Evolutionary conservation across 2,888 invertebrate genomes (phyloP).

Genomic region (Oligia latruncula): DNA sequence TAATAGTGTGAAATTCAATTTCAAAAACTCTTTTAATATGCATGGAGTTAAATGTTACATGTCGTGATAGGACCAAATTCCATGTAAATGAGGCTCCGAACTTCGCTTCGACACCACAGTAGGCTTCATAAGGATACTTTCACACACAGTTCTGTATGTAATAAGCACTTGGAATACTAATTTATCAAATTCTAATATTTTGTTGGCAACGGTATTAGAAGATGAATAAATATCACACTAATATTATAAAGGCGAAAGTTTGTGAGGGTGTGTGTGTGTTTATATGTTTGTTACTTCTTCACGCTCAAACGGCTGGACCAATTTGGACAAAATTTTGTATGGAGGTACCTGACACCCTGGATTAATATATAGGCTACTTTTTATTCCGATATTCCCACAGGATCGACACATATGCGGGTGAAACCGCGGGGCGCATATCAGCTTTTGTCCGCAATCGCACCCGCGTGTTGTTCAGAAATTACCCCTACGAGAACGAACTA

Average conservation of each 20-base stretch:
- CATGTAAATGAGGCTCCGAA: constrained; percentile 60
- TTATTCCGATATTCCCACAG: too few species aligned
- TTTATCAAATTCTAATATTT: constrained; percentile 34
- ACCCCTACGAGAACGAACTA: neutral
- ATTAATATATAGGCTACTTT: too few species aligned
- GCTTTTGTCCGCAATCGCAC: neutral
- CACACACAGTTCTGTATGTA: constrained; percentile 19
- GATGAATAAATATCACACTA: too few species aligned
- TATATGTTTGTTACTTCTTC: too few species aligned
- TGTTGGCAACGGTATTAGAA: neutral
- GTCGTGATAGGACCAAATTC: constrained; percentile 53
- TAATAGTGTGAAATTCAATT: constrained; percentile 57
- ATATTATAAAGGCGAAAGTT: too few species aligned
- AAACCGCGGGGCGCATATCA: too few species aligned
- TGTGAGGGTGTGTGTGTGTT: too few species aligned
- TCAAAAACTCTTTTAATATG: constrained; percentile 59
- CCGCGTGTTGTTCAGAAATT: neutral
- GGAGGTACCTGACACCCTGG: too few species aligned
- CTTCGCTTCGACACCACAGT: constrained; percentile 43
- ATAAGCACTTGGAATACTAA: constrained; percentile 41
- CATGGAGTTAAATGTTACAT: constrained; percentile 56
- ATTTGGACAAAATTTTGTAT: too few species aligned
- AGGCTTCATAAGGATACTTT: constrained; percentile 55
- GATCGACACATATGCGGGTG: too few species aligned
- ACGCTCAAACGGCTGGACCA: too few species aligned